Percentiles rank a stretch among this genome's conserved stretches.
phyloP scores from a whole-genome alignment of 2,113 vertebrate species.

The Bufo bufo region DNA sequence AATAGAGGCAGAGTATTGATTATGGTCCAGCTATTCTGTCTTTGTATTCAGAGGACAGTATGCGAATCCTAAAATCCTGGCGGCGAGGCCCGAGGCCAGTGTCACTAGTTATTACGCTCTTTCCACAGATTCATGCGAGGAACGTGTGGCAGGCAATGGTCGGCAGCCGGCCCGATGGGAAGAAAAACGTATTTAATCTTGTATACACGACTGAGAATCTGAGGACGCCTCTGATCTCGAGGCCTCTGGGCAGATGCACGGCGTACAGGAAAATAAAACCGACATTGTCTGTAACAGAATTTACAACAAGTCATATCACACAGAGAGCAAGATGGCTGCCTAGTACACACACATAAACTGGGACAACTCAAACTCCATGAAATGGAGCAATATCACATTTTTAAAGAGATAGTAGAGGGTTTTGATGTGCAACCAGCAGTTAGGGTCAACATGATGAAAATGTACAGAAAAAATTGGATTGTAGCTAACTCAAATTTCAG shows the following conservation, averaged over 20 bases:
- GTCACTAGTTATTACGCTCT: slow-evolving; percentile 10
- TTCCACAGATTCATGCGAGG: not conserved
- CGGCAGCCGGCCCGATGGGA: not conserved
- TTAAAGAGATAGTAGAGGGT: too few relatives aligned
- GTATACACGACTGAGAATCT: not conserved
- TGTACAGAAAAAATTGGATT: too few relatives aligned
- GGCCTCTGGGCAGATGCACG: not conserved
- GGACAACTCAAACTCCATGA: not conserved
- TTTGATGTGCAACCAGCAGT: too few relatives aligned
- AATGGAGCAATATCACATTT: not conserved
- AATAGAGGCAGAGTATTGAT: slow-evolving; percentile 62
- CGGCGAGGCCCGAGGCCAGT: slow-evolving; percentile 39
- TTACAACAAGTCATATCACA: not conserved
- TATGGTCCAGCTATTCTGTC: slow-evolving; percentile 41
- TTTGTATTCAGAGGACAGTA: slow-evolving; percentile 59
- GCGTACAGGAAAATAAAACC: not conserved
- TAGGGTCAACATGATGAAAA: too few relatives aligned
- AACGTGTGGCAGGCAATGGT: not conserved
- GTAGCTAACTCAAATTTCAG: too few relatives aligned
- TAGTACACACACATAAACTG: not conserved
- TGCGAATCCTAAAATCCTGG: slow-evolving; percentile 52
- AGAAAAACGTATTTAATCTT: not conserved
- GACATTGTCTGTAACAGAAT: not conserved
- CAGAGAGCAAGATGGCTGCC: not conserved
- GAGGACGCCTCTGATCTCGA: not conserved